These are phyloP conservation scores for Tridacna gigas DNA, from an alignment of 2,888 invertebrate species.

Conservation along the genomic window DNA sequence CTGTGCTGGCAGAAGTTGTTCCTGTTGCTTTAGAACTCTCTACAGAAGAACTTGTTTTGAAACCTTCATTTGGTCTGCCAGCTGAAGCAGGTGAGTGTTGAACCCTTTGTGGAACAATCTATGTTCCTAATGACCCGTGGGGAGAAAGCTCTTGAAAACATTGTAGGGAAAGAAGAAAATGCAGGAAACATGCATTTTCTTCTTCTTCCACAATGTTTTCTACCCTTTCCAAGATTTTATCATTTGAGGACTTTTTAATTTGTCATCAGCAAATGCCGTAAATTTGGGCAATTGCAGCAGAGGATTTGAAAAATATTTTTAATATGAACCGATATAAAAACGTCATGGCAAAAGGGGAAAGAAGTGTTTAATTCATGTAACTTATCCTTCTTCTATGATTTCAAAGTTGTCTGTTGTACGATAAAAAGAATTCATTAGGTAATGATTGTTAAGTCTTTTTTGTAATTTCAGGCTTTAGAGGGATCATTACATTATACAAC, in stretches of 20 bases:
- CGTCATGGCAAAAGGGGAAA: background rate
- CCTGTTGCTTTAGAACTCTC: constrained; percentile 81
- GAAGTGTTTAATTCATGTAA: background rate
- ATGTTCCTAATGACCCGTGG: background rate
- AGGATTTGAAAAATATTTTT: no score
- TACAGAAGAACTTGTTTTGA: constrained; percentile 78
- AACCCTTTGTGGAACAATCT: background rate
- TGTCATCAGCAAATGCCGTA: no score
- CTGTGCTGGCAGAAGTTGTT: constrained; percentile 83
- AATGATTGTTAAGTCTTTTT: background rate
- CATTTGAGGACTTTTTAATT: no score
- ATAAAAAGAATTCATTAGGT: background rate
- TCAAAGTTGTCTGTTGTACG: background rate
- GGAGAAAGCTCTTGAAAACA: background rate
- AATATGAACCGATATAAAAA: background rate
- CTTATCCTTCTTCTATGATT: background rate
- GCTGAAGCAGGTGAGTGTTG: constrained; percentile 80
- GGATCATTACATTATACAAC: constrained; percentile 83
- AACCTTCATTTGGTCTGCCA: constrained; percentile 80
- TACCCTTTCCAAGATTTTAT: background rate
- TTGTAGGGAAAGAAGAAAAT: no score
- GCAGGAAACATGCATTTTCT: no score
- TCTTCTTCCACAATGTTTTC: background rate
- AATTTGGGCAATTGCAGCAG: no score
- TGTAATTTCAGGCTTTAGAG: constrained; percentile 76